These are phyloP conservation scores for Thera obeliscata DNA, from an alignment of 2,888 invertebrate species.

Conservation along the genomic window DNA sequence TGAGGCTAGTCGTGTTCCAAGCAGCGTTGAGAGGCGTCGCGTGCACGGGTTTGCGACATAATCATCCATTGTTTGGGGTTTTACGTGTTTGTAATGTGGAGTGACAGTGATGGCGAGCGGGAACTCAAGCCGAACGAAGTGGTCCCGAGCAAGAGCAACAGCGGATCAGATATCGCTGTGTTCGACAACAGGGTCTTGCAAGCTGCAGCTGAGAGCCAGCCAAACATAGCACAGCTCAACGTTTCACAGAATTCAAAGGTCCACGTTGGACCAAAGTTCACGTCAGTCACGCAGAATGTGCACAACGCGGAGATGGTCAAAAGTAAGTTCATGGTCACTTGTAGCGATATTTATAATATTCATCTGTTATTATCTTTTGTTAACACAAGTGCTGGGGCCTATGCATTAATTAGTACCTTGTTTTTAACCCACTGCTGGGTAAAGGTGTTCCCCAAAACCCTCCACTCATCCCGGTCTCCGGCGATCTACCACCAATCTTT, in stretches of 20 bases:
- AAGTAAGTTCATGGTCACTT: slow-evolving; percentile 58
- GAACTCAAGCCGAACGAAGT: slow-evolving; percentile 42
- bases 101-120: slow-evolving; percentile 44
- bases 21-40: slow-evolving; percentile 54
- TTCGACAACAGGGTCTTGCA: slow-evolving; percentile 52
- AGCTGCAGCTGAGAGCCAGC: slow-evolving; percentile 47
- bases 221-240: slow-evolving; percentile 60
- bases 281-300: slow-evolving; percentile 70
- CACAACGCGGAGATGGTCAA: slow-evolving; percentile 72
- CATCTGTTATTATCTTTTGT: too few relatives aligned
- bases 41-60: slow-evolving; percentile 36
- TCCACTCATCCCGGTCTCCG: too few relatives aligned
- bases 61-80: slow-evolving; percentile 44
- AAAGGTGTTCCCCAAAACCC: too few relatives aligned
- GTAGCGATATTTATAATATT: neutral
- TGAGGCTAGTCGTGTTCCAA: slow-evolving; percentile 53
- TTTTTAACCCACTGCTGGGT: too few relatives aligned
- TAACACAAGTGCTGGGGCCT: too few relatives aligned
- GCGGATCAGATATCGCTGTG: slow-evolving; percentile 58
- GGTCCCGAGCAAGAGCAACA: slow-evolving; percentile 44
- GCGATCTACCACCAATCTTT: too few relatives aligned
- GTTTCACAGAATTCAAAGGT: slow-evolving; percentile 66
- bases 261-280: slow-evolving; percentile 73
- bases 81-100: slow-evolving; percentile 52
- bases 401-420: too few relatives aligned